Conservation (phyloP, 2,113 vertebrate genomes). For the Xenopus laevis region DNA sequence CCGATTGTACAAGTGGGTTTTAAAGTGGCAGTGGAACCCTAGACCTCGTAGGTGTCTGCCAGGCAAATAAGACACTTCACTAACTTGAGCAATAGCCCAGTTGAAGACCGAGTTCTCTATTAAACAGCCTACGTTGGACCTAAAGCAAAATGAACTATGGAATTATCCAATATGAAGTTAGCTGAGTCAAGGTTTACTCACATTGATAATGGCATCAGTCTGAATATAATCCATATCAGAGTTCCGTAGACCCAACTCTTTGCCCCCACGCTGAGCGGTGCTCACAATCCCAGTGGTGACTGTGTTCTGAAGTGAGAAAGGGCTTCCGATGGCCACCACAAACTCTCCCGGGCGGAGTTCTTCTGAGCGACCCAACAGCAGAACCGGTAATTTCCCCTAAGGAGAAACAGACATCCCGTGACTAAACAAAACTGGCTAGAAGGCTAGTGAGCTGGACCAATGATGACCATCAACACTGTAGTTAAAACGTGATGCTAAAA, state of each 20-base stretch:
- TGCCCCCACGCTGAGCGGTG: conserved; percentile 91
- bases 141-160: no score
- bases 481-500: no score
- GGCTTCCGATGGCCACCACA: conserved; percentile 91
- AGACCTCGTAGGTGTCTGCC: no score
- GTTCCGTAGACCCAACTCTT: conserved; percentile 90
- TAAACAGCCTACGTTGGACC: no score
- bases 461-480: neutral
- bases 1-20: no score
- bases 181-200: conserved; percentile 63
- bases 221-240: conserved; percentile 98
- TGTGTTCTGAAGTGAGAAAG: conserved; percentile 94
- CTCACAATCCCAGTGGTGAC: conserved; percentile 96
- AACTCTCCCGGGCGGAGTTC: conserved; percentile 94
- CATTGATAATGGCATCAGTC: conserved; percentile 96
- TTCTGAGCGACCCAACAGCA: conserved; percentile 84
- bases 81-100: no score
- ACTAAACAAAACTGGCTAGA: neutral
- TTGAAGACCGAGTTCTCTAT: no score
- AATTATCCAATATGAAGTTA: no score
- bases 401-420: neutral
- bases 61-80: no score
- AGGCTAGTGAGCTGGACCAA: no score
- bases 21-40: no score
- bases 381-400: conserved; percentile 85